phyloP scores from a whole-genome alignment of 2,888 invertebrate genomes.

The Amphipyra tragopoginis region DNA sequence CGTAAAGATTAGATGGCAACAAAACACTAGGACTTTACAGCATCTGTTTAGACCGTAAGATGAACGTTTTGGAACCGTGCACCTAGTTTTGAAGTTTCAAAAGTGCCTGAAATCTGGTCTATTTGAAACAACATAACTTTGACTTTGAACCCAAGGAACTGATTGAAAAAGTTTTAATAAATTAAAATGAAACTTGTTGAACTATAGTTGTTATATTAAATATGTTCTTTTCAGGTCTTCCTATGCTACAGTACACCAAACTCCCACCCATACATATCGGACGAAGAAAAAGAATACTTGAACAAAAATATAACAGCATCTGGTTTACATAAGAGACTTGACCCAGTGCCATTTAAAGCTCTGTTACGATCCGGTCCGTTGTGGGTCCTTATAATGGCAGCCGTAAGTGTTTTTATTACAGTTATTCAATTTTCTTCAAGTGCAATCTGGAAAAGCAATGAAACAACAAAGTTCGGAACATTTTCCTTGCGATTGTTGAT shows the following conservation, averaged over 20 bases:
- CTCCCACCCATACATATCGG: conserved; percentile 87
- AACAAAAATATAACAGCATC: conserved; percentile 88
- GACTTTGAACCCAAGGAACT: no score
- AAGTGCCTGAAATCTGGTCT: no score
- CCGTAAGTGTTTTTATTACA: conserved; percentile 79
- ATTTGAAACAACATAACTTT: no score
- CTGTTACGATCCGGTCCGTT: conserved; percentile 91
- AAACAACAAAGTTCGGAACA: conserved; percentile 19
- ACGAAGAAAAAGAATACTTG: conserved; percentile 84
- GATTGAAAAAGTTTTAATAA: no score
- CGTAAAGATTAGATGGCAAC: no score
- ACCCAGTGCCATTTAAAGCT: conserved; percentile 92
- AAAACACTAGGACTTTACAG: no score
- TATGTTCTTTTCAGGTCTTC: conserved; percentile 67
- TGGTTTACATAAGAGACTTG: conserved; percentile 87
- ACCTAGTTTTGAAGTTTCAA: no score
- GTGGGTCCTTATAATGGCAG: conserved; percentile 93
- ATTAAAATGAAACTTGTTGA: no score
- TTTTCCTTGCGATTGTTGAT: conserved; percentile 9
- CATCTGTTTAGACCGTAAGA: no score
- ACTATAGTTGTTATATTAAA: no score
- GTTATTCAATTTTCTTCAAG: conserved; percentile 21
- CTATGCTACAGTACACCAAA: conserved; percentile 87
- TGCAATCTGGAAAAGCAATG: conserved; percentile 11
- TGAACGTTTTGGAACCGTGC: no score